These are phyloP conservation scores for Eupeodes corollae DNA, from an alignment of 1,140 invertebrate genomes.

Conservation along the genomic window DNA sequence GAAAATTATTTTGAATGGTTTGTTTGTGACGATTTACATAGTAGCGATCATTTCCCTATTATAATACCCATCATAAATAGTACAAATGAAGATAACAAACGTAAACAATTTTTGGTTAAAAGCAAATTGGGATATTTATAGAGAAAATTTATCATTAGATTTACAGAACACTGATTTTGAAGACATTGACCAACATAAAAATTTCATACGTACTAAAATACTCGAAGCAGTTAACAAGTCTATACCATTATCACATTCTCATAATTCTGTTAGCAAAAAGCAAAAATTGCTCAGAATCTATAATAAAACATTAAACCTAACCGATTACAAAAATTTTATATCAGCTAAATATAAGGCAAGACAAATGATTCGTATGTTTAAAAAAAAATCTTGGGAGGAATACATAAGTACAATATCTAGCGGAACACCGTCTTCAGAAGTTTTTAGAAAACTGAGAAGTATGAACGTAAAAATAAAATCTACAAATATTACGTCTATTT, in stretches of 20 bases:
- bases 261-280: too few relatives aligned
- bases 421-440: neutral
- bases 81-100: neutral
- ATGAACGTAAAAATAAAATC: neutral
- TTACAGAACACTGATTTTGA: too few relatives aligned
- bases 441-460: neutral
- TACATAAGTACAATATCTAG: neutral
- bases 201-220: too few relatives aligned
- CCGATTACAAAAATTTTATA: neutral
- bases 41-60: constrained; percentile 8
- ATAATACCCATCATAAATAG: neutral
- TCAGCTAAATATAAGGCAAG: neutral
- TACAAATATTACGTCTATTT: neutral
- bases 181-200: too few relatives aligned
- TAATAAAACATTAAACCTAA: neutral
- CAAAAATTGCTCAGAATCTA: neutral
- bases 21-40: constrained; percentile 2
- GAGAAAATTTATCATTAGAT: too few relatives aligned
- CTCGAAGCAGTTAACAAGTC: too few relatives aligned
- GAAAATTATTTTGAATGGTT: neutral
- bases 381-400: neutral
- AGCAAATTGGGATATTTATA: neutral
- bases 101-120: neutral
- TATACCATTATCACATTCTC: too few relatives aligned
- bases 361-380: neutral